phyloP scores from a whole-genome alignment of 2,113 vertebrate genomes.

The Boleophthalmus pectinirostris region DNA sequence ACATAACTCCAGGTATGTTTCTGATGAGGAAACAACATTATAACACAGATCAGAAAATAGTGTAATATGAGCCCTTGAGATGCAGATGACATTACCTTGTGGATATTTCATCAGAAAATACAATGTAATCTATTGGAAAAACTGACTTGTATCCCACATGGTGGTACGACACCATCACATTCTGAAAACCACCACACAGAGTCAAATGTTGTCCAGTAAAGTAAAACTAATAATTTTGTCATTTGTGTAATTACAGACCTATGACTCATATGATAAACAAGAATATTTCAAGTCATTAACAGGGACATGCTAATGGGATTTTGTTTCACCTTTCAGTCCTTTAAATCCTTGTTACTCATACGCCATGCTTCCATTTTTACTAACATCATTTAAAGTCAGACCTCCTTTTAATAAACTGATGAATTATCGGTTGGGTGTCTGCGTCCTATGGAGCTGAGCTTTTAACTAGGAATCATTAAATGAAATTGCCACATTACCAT shows the following conservation, averaged over 20 bases:
- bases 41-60: no score
- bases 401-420: slow-evolving; percentile 22
- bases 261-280: background rate
- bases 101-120: no score
- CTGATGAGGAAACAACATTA: no score
- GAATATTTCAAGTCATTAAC: background rate
- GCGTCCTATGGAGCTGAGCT: slow-evolving; percentile 11
- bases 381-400: background rate
- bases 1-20: no score
- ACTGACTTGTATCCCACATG: no score
- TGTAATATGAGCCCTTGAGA: no score
- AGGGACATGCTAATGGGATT: background rate
- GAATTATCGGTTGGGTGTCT: background rate
- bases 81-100: no score
- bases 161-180: no score
- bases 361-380: background rate
- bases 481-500: slow-evolving; percentile 22
- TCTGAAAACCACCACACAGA: no score
- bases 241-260: background rate
- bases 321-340: background rate
- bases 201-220: background rate
- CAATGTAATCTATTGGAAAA: no score
- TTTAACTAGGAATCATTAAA: slow-evolving; percentile 30
- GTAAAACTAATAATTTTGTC: background rate
- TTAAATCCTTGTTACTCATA: slow-evolving; percentile 2